Conservation (phyloP, 2,888 invertebrate genomes). For the Leptopilina drosophilae region DNA sequence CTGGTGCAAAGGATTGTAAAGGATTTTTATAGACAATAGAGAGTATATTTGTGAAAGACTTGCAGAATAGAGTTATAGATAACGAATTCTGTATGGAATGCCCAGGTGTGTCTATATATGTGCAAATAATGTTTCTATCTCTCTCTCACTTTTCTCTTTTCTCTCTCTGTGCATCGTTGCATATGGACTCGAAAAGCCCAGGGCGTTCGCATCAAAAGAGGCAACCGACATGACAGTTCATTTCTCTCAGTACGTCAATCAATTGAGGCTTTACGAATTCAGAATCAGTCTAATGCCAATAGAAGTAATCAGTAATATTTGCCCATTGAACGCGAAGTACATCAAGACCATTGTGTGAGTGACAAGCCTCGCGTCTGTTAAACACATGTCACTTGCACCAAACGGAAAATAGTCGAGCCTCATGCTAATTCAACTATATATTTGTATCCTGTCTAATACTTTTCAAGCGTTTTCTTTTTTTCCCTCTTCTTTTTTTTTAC, state of each 20-base stretch:
- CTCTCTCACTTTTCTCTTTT: too few relatives aligned
- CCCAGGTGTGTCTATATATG: background rate
- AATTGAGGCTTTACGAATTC: slow-evolving; percentile 35
- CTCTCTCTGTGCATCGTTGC: slow-evolving; percentile 2
- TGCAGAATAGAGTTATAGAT: slow-evolving; percentile 19
- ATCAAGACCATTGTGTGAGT: slow-evolving; percentile 27
- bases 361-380: background rate
- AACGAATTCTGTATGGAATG: background rate
- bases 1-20: background rate
- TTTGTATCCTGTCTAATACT: background rate
- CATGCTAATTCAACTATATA: background rate
- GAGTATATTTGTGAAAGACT: background rate
- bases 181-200: slow-evolving; percentile 16
- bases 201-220: slow-evolving; percentile 37
- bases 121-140: too few relatives aligned
- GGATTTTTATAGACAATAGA: slow-evolving; percentile 14
- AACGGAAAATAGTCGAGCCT: background rate
- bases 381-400: slow-evolving; percentile 23
- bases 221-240: slow-evolving; percentile 19
- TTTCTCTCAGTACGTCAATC: slow-evolving; percentile 32
- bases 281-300: slow-evolving; percentile 38
- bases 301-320: slow-evolving; percentile 38
- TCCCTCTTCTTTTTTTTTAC: too few relatives aligned
- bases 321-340: slow-evolving; percentile 25
- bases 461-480: background rate